Base-by-base conservation (phyloP, 1,140 invertebrate genomes). In the Arctopsyche grandis region DNA sequence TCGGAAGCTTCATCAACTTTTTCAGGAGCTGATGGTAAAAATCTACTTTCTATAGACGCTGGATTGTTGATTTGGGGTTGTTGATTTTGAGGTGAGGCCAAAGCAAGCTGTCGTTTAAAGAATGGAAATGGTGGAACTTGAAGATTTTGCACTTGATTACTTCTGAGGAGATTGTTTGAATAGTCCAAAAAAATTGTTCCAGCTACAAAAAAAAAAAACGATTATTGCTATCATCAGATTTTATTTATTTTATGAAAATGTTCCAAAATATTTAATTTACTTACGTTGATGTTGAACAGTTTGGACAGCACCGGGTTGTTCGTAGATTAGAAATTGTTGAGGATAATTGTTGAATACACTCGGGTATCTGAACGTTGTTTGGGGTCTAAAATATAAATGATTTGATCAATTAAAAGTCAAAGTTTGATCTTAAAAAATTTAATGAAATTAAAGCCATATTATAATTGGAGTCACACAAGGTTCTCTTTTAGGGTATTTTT, bases 341-440 rank as follows among this genome's bases (percentile, higher is more conserved):
- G 63, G 76, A 71, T 73, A 78, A 0, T 56, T 56, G 5, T 52
- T 52, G n/a, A 69, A 3, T 19, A 29, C 74, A 26, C 48, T 60
- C 14, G 66, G 63, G 22, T 70, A 78, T 78, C 66, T 69, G 24
- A 78, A 26, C 12, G 43, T 29, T 38, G 75, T 24, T 26, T 77
- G 75, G 12, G 69, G 69, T 26, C 69, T 71, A 43, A 78, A 78
- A 78, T n/a, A 52, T 16, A 78, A 29, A n/a, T n/a, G n/a, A n/a
- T n/a, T n/a, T n/a, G n/a, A n/a, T n/a, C n/a, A n/a, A n/a, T n/a
- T n/a, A n/a, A n/a, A n/a, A n/a, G n/a, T n/a, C n/a, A n/a, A n/a
- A n/a, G n/a, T n/a, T n/a, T n/a, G n/a, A n/a, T n/a, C n/a, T n/a
- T n/a, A n/a, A n/a, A n/a, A n/a, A n/a, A n/a, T n/a, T n/a, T n/a